Conservation (phyloP, 2,888 invertebrate species). For the Minunthozetes semirufus region DNA sequence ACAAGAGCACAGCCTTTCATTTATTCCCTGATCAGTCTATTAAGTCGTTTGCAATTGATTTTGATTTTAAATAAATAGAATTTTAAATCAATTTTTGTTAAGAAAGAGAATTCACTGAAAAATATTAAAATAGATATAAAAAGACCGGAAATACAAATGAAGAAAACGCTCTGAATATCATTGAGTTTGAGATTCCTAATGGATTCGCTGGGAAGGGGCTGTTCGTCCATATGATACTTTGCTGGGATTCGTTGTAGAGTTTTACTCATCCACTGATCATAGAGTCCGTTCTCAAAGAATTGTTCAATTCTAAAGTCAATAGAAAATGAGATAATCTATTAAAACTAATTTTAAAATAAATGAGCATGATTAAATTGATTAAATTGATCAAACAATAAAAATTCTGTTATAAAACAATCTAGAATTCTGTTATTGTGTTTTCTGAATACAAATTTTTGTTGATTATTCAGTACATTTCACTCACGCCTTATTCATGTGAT, state of each 20-base stretch:
- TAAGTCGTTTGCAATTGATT: too few species aligned
- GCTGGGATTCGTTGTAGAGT: background rate
- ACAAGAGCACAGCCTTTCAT: too few species aligned
- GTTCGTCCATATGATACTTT: background rate
- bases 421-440: background rate
- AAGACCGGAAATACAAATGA: background rate
- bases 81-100: too few species aligned
- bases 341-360: background rate
- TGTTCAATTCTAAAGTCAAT: background rate
- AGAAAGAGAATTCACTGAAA: slow-evolving; percentile 1
- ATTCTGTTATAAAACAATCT: background rate
- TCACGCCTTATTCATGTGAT: background rate
- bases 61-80: too few species aligned
- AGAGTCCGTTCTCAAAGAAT: background rate
- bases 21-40: too few species aligned
- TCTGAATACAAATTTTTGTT: too few species aligned
- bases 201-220: background rate
- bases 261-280: background rate
- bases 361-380: too few species aligned
- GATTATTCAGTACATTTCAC: too few species aligned
- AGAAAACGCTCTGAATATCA: background rate
- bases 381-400: too few species aligned
- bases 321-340: background rate
- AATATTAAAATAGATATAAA: background rate
- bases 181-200: background rate